These are phyloP conservation scores for Brachymystax lenok DNA, from an alignment of 2,797 vertebrate genomes.

Conservation along the genomic window DNA sequence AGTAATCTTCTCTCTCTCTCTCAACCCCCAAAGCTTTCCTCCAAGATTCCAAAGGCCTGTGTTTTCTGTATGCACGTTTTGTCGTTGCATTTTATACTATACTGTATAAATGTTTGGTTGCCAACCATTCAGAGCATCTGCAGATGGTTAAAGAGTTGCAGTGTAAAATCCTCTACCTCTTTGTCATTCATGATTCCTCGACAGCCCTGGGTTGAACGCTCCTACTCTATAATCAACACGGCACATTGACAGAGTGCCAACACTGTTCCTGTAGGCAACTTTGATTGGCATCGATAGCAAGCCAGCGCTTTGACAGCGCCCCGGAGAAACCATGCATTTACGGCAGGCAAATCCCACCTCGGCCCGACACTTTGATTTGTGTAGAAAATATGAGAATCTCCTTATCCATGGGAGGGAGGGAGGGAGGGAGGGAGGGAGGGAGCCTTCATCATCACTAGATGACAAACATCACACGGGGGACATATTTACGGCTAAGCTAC, in stretches of 20 bases:
- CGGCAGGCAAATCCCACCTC: conserved; percentile 1
- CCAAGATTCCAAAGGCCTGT: conserved; percentile 11
- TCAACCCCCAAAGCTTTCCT: conserved; percentile 35
- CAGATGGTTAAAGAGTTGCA: conserved; percentile 29
- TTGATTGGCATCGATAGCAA: conserved; percentile 39
- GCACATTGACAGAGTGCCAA: conserved; percentile 8
- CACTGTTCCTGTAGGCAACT: conserved; percentile 25
- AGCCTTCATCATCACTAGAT: background rate
- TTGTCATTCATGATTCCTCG: conserved; percentile 40
- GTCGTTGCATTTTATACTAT: conserved; percentile 22
- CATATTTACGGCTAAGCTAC: background rate
- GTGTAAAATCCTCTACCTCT: conserved; percentile 11
- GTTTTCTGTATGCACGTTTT: background rate
- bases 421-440: background rate
- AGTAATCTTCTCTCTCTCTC: conserved; percentile 58
- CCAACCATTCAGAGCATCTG: conserved; percentile 33
- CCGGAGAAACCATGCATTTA: conserved; percentile 16
- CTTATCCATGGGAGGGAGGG: conserved; percentile 29
- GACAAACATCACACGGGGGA: background rate
- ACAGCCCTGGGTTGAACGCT: conserved; percentile 32
- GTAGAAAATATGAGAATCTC: conserved; percentile 20
- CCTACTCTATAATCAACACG: conserved; percentile 30
- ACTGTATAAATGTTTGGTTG: background rate
- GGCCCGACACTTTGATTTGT: conserved; percentile 39
- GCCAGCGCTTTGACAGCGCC: conserved; percentile 7